Conservation (phyloP, 2,113 vertebrate species). For the Hemiscyllium ocellatum region DNA sequence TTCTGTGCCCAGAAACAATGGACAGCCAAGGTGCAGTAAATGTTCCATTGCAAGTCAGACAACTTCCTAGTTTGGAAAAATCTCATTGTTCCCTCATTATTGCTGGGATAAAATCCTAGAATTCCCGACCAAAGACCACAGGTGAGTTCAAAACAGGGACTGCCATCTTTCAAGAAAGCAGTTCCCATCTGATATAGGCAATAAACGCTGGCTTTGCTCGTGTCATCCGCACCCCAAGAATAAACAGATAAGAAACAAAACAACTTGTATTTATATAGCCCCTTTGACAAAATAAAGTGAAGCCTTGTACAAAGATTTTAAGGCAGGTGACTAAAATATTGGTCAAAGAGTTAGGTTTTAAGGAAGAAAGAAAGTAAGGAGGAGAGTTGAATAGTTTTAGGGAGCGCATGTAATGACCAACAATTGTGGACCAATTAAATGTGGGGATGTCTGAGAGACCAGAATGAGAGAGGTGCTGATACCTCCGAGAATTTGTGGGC, state of each 20-base stretch:
- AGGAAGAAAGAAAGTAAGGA: background rate
- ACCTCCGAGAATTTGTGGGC: too few relatives aligned
- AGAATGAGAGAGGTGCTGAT: background rate
- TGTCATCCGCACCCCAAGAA: background rate
- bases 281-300: background rate
- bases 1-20: background rate
- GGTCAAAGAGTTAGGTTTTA: background rate
- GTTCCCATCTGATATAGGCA: too few relatives aligned
- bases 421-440: background rate
- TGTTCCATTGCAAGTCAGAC: background rate
- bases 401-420: background rate
- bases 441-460: background rate
- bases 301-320: background rate
- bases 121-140: background rate
- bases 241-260: background rate
- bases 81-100: background rate
- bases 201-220: too few relatives aligned
- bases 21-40: background rate
- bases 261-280: background rate
- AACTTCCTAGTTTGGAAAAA: background rate
- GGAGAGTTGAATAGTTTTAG: too few relatives aligned
- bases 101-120: background rate
- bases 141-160: background rate
- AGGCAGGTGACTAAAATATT: too few relatives aligned
- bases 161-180: too few relatives aligned